Conservation (phyloP, 2,113 vertebrate species). For the Zosterops pallidus region DNA sequence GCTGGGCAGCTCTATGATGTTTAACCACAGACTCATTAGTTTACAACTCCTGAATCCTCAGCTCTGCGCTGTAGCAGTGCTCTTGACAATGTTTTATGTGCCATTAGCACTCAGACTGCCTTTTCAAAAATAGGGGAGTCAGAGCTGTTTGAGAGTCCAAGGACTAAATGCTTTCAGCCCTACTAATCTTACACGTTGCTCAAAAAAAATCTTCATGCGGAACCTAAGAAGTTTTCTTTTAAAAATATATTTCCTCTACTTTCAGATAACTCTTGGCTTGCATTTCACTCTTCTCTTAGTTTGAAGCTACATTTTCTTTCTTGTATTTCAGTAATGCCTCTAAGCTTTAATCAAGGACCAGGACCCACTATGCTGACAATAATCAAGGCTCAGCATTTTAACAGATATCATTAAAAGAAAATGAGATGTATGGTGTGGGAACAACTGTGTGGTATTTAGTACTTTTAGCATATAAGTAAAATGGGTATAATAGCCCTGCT, state of each 20-base stretch:
- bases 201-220: neutral
- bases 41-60: neutral
- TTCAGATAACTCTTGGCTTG: slow-evolving; percentile 3
- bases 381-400: slow-evolving; percentile 19
- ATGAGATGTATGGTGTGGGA: slow-evolving; percentile 18
- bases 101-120: neutral
- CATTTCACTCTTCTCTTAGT: neutral
- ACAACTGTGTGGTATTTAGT: slow-evolving; percentile 4
- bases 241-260: neutral
- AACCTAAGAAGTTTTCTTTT: neutral
- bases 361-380: neutral
- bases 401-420: slow-evolving; percentile 23
- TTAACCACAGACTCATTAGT: neutral
- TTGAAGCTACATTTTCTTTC: neutral
- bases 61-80: neutral
- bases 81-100: neutral
- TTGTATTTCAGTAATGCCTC: neutral
- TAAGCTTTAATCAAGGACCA: slow-evolving; percentile 9
- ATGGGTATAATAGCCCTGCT: slow-evolving; percentile 4
- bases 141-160: neutral
- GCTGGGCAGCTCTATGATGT: neutral
- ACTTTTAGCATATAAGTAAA: slow-evolving; percentile 4
- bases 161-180: neutral
- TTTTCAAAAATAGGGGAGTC: neutral
- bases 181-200: neutral